A percentile compares a stretch with the other conserved stretches of the same genome.
Evolutionary conservation across 2,888 invertebrate genomes (phyloP).

Genomic region (Macrosiphum euphorbiae): DNA sequence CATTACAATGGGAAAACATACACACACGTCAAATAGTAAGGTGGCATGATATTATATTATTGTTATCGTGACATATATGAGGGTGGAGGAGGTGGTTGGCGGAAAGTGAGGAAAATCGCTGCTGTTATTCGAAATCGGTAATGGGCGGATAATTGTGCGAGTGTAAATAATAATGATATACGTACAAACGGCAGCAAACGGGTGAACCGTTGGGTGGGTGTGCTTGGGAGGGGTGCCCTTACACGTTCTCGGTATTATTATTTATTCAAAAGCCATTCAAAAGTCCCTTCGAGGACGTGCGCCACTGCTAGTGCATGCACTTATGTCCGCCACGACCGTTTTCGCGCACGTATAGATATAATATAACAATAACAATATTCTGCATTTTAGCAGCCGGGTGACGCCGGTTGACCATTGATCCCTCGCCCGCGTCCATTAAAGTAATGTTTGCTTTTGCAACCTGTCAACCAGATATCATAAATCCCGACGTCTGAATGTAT

Average conservation of each 20-base stretch:
- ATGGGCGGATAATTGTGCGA: slow-evolving; percentile 62
- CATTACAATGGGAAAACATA: slow-evolving; percentile 1
- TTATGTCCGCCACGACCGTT: background rate
- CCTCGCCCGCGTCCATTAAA: slow-evolving; percentile 55
- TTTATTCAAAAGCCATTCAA: slow-evolving; percentile 63
- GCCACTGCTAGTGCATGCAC: slow-evolving; percentile 22
- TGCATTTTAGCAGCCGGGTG: slow-evolving; percentile 49
- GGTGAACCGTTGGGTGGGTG: background rate
- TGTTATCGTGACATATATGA: background rate
- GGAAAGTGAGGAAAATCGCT: slow-evolving; percentile 48
- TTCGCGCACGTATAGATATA: background rate
- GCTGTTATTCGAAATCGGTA: slow-evolving; percentile 59
- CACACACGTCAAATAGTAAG: background rate
- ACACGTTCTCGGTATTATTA: slow-evolving; percentile 47
- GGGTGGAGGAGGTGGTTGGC: background rate
- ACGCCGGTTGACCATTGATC: slow-evolving; percentile 63
- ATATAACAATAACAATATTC: slow-evolving; percentile 24
- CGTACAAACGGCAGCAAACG: background rate
- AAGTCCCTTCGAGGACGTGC: slow-evolving; percentile 46
- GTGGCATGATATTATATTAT: background rate
- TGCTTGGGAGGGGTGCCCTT: background rate
- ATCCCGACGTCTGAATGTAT: slow-evolving; percentile 61
- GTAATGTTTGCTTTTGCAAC: slow-evolving; percentile 63
- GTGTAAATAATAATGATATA: slow-evolving; percentile 45
- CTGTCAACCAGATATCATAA: slow-evolving; percentile 62